Conservation (phyloP, 1,140 invertebrate genomes). For the Diploscapter pachys region DNA sequence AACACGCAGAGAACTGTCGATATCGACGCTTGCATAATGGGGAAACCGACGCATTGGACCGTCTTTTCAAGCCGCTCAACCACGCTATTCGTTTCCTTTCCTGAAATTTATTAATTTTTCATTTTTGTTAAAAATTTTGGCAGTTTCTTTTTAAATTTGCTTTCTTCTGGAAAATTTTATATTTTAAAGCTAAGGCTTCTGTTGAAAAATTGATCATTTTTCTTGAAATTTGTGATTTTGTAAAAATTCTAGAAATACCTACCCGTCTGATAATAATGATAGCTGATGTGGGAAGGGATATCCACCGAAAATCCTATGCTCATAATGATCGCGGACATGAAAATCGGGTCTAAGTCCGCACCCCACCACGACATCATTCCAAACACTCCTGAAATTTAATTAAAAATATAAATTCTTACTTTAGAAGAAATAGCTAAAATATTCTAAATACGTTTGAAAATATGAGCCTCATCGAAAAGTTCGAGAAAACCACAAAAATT, state of each 20-base stretch:
- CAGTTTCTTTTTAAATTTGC: no score
- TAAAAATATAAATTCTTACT: no score
- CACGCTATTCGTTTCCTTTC: conserved; percentile 59
- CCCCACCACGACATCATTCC: conserved; percentile 60
- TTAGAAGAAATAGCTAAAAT: no score
- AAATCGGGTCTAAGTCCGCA: conserved; percentile 60
- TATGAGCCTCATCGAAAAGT: no score
- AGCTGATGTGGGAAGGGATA: conserved; percentile 62
- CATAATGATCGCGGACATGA: conserved; percentile 62
- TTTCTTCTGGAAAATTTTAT: no score
- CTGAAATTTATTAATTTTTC: neutral
- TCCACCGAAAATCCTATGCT: conserved; percentile 62
- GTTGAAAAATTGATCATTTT: no score
- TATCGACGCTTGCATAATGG: conserved; percentile 87
- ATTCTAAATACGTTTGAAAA: no score
- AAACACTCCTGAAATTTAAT: conserved; percentile 53
- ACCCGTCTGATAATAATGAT: conserved; percentile 62
- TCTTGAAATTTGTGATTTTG: neutral
- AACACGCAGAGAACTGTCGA: conserved; percentile 86
- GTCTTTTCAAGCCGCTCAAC: conserved; percentile 25
- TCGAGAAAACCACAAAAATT: no score
- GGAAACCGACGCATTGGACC: conserved; percentile 77
- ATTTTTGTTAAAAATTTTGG: no score
- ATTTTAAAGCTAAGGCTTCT: no score
- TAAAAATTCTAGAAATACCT: neutral